A percentile compares a stretch with the other conserved stretches of the same genome.
These are phyloP conservation scores for Xestia sexstrigata DNA, from an alignment of 2,888 invertebrate species.

Conservation along the genomic window DNA sequence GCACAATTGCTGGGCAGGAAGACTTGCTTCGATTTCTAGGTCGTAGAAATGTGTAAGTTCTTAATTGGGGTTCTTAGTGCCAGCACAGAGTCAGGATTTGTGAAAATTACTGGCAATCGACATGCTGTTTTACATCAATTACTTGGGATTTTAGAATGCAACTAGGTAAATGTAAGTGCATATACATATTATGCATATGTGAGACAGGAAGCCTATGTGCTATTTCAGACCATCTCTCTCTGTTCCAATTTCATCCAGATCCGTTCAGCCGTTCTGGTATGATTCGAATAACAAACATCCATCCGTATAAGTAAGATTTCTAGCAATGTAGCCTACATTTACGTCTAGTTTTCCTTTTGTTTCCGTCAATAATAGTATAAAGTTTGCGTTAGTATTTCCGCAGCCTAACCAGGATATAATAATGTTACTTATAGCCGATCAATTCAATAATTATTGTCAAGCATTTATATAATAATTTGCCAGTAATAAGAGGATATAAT, in stretches of 20 bases:
- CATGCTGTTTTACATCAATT: too few relatives aligned
- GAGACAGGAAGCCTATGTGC: too few relatives aligned
- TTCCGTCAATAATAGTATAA: neutral
- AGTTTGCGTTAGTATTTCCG: constrained; percentile 1
- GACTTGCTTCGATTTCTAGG: neutral
- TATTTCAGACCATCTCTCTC: neutral
- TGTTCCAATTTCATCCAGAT: neutral
- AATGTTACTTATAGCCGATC: neutral
- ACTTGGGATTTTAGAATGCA: too few relatives aligned
- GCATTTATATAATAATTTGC: neutral
- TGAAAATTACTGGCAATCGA: neutral
- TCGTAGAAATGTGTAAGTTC: neutral
- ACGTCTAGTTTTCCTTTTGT: neutral
- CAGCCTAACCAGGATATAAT: neutral
- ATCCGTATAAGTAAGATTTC: neutral
- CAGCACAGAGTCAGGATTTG: neutral
- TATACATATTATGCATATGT: too few relatives aligned
- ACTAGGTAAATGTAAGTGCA: too few relatives aligned
- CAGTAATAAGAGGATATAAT: neutral
- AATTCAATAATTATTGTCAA: neutral
- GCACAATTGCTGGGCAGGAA: neutral
- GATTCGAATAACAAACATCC: too few relatives aligned
- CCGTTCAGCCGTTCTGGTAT: too few relatives aligned
- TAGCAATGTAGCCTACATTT: neutral
- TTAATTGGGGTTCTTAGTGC: neutral